Conservation (phyloP, 2,797 vertebrate genomes). For the Sphenopsis melanotis region DNA sequence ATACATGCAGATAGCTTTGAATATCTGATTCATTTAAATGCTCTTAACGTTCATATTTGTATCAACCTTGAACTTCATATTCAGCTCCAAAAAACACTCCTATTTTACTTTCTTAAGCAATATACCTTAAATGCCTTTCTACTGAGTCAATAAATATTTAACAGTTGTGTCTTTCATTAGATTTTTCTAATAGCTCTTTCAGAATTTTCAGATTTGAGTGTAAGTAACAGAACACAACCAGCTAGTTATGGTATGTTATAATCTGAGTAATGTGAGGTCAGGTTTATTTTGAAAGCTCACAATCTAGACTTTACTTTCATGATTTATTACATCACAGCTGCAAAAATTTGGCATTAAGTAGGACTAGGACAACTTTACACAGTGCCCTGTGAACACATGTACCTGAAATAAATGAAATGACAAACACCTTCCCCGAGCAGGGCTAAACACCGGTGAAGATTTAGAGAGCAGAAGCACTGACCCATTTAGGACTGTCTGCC, state of each 20-base stretch:
- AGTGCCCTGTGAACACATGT: background rate
- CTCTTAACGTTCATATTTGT: background rate
- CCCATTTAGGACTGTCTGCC: background rate
- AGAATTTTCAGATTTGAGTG: background rate
- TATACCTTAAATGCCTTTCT: background rate
- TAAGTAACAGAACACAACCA: background rate
- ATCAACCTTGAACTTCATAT: background rate
- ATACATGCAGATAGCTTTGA: background rate
- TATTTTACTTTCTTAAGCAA: background rate
- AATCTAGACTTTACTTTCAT: background rate
- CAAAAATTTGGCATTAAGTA: background rate
- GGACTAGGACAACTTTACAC: background rate
- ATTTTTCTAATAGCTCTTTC: background rate
- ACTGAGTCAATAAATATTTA: background rate
- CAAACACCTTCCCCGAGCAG: background rate
- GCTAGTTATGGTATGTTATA: background rate
- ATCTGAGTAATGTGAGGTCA: background rate
- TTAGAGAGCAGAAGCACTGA: background rate
- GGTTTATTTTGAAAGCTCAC: slow-evolving; percentile 22
- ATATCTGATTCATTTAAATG: background rate
- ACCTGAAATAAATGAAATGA: background rate
- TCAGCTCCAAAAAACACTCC: background rate
- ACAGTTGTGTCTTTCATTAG: background rate
- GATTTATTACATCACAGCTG: background rate
- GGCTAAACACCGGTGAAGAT: background rate